Conservation (phyloP, 2,113 vertebrate species). For the Oenanthe oenanthe region DNA sequence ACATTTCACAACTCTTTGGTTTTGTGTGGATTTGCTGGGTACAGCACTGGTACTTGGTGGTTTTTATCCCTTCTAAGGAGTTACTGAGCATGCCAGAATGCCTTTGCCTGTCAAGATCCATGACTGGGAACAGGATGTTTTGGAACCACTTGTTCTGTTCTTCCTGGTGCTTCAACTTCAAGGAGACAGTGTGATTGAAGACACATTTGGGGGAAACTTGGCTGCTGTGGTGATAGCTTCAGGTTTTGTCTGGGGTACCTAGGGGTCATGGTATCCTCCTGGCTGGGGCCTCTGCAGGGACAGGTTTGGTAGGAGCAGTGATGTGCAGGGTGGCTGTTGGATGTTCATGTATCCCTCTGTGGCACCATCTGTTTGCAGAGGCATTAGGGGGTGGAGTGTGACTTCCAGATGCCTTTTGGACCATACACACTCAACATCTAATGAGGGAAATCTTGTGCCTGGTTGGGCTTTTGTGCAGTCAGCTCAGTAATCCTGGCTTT, state of each 20-base stretch:
- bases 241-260: neutral
- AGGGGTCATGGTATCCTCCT: neutral
- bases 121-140: neutral
- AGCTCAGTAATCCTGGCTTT: neutral
- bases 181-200: neutral
- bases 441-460: neutral
- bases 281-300: neutral
- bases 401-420: neutral
- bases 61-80: neutral
- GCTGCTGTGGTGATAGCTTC: neutral
- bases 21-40: neutral
- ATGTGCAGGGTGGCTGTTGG: fast-evolving
- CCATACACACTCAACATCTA: fast-evolving
- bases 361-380: neutral
- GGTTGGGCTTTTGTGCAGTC: neutral
- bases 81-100: neutral
- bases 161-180: fast-evolving
- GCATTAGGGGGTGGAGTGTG: fast-evolving
- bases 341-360: neutral
- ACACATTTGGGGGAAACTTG: neutral
- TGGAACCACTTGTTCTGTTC: neutral
- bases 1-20: neutral
- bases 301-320: neutral
- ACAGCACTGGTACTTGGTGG: neutral
- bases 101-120: neutral